Base-by-base conservation (phyloP, 2,113 vertebrate species). In the Ageneiosus marmoratus region DNA sequence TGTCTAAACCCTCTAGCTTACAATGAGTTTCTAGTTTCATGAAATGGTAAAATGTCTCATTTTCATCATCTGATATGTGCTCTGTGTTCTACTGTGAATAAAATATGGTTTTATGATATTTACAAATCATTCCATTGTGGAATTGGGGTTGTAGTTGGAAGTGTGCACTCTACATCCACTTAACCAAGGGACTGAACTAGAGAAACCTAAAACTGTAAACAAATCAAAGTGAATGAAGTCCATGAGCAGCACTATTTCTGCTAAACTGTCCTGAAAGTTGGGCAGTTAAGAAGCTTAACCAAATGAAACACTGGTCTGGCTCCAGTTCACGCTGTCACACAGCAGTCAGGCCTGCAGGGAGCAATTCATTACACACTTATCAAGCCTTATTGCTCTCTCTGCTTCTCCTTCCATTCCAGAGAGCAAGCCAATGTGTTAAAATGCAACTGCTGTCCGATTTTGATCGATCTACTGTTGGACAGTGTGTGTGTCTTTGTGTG, bases 351-450 rank as follows among this genome's bases (percentile, higher is more conserved):
- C 37, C 74, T 70, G 74, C 62, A 55, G 82, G 48, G 53, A 83
- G 34, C 51, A 46, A 69, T 77, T 83, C 82, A 83, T 83, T 77
- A 83, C 74, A 8, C 51, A 62, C 74, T 83, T 69, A 83, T 77
- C 74, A 77, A 62, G 50, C 51, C 60, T 48, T 83, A 77, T 58
- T 83, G 74, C 62, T 75, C 74, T 53, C 44, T 58, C 34, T 56
- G 74, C 74, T 77, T 78, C 82, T 69, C 51, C 32, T 34, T 77
- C 60, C 77, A 79, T 63, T 46, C 50, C 50, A 46, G 34, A 77
- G 60, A 58, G 60, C 74, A 46, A 44, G 74, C 62, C 56, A 27
- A 48, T 77, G 81, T 76, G 81, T 82, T 82, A 22, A 62, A 82
- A 62, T 63, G 81, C 81, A 73, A 22, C 80, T 58, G 72, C 72